phyloP scores from a whole-genome alignment of 2,113 vertebrate species.

The Pedetes capensis region DNA sequence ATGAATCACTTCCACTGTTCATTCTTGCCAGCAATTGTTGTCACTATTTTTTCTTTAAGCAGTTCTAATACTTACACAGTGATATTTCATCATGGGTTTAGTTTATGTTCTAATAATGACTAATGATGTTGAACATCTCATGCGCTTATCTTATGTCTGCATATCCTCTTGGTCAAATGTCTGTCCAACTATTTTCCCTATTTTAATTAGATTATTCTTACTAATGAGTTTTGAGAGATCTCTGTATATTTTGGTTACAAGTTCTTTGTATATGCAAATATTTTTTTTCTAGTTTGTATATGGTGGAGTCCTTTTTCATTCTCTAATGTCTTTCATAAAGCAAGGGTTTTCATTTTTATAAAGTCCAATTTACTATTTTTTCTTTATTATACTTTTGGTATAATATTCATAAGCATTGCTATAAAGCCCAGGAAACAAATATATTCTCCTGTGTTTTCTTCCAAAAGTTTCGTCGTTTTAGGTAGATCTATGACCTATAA shows the following conservation, averaged over 20 bases:
- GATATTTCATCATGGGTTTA: too few species aligned
- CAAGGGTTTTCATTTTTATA: constrained; percentile 11
- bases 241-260: neutral
- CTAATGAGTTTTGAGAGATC: neutral
- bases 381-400: neutral
- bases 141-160: neutral
- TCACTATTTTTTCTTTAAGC: neutral
- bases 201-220: neutral
- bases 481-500: neutral
- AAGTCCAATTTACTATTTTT: neutral
- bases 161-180: neutral
- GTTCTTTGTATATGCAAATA: neutral
- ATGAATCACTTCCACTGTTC: neutral
- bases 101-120: neutral
- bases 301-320: neutral
- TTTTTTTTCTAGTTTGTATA: neutral
- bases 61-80: neutral
- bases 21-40: neutral
- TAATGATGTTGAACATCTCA: neutral
- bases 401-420: neutral
- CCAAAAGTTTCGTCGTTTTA: neutral
- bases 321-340: neutral
- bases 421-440: neutral
- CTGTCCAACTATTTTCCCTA: neutral
- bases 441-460: neutral